Conservation (phyloP, 2,888 invertebrate genomes). For the Rhagonycha fulva region DNA sequence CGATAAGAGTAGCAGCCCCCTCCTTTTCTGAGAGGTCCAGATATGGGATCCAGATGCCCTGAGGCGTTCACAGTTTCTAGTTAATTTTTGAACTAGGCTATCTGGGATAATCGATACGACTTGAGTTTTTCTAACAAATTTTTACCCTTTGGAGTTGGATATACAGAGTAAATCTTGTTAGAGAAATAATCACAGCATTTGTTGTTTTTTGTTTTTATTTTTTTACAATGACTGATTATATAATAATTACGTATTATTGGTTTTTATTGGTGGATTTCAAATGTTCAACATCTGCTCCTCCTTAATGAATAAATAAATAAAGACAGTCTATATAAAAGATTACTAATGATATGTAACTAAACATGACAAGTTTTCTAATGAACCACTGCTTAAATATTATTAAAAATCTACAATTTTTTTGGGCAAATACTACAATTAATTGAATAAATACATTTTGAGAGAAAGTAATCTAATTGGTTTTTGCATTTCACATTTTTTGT, state of each 20-base stretch:
- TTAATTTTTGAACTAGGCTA: too few species aligned
- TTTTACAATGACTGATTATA: background rate
- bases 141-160: too few species aligned
- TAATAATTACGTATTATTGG: background rate
- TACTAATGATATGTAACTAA: background rate
- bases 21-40: too few species aligned
- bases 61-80: too few species aligned
- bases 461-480: background rate
- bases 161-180: too few species aligned
- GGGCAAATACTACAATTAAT: background rate
- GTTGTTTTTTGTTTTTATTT: background rate
- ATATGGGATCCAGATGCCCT: too few species aligned
- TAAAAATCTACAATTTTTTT: background rate
- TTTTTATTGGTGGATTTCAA: too few species aligned
- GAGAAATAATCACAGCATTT: too few species aligned
- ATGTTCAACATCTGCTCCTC: too few species aligned
- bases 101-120: too few species aligned
- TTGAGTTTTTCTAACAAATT: too few species aligned
- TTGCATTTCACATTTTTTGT: background rate
- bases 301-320: background rate
- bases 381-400: background rate
- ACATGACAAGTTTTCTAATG: background rate
- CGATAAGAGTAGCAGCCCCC: too few species aligned
- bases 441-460: background rate
- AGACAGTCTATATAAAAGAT: background rate